phyloP scores from a whole-genome alignment of 2,888 invertebrate species.

The Lepetodrilus schrolli region DNA sequence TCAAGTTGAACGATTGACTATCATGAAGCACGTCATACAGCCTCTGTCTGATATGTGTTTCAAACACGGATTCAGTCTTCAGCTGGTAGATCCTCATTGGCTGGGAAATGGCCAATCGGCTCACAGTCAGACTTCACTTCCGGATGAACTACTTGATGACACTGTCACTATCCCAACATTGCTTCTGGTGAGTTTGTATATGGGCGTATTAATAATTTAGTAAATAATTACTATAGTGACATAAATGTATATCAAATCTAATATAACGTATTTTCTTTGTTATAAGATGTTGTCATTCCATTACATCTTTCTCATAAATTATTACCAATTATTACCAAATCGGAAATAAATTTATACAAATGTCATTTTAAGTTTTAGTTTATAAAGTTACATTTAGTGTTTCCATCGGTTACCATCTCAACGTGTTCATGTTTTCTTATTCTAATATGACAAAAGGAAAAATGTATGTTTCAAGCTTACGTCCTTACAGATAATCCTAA shows the following conservation, averaged over 20 bases:
- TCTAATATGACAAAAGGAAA: neutral
- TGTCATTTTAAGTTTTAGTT: neutral
- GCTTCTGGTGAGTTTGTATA: neutral
- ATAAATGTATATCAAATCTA: too few species aligned
- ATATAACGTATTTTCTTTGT: too few species aligned
- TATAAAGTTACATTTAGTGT: neutral
- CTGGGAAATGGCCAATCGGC: neutral
- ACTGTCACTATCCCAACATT: neutral
- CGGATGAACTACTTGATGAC: neutral
- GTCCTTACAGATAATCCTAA: conserved; percentile 27
- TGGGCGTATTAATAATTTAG: too few species aligned
- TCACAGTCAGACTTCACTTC: too few species aligned
- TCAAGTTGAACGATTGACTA: neutral
- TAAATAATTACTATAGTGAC: too few species aligned
- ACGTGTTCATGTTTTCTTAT: neutral
- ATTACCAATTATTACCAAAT: too few species aligned
- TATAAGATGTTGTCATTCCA: too few species aligned
- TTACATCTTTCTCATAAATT: too few species aligned
- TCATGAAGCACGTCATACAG: neutral
- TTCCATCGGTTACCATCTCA: neutral
- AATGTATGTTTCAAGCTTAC: neutral
- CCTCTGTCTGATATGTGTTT: conserved; percentile 12
- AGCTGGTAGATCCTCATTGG: conserved; percentile 10
- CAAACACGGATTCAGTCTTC: neutral
- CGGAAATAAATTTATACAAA: neutral